phyloP scores from a whole-genome alignment of 2,113 vertebrate genomes.

The Anguilla japonica region DNA sequence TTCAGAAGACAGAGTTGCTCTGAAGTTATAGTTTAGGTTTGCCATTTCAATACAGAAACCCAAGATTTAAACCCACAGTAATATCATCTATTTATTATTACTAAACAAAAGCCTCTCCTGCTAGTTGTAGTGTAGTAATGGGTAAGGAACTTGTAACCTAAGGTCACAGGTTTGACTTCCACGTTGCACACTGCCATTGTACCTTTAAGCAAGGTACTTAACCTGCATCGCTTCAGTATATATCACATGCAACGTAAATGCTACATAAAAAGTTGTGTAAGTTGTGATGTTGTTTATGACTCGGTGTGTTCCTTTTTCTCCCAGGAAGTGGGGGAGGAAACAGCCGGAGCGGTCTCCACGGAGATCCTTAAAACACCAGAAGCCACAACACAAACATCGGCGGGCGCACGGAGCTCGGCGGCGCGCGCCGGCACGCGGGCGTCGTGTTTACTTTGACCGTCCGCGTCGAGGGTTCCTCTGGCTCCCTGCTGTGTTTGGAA shows the following conservation, averaged over 20 bases:
- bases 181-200: no score
- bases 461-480: conserved; percentile 45
- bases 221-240: no score
- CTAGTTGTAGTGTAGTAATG: no score
- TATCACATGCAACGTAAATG: not conserved
- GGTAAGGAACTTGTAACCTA: no score
- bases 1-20: no score
- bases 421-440: conserved; percentile 57
- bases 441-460: conserved; percentile 68
- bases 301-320: conserved; percentile 32
- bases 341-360: conserved; percentile 16
- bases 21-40: no score
- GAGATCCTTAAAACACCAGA: conserved; percentile 14
- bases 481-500: conserved; percentile 68
- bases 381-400: conserved; percentile 62
- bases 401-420: conserved; percentile 50
- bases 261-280: conserved; percentile 4
- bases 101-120: no score
- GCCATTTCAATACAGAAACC: no score
- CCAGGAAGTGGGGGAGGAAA: conserved; percentile 44
- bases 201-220: no score
- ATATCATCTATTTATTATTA: no score
- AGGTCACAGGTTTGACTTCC: no score
- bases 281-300: conserved; percentile 24
- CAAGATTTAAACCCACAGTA: no score